Percentiles rank a stretch among this genome's conserved stretches.
These are phyloP conservation scores for Homalodisca vitripennis DNA, from an alignment of 1,140 invertebrate genomes.

Conservation along the genomic window DNA sequence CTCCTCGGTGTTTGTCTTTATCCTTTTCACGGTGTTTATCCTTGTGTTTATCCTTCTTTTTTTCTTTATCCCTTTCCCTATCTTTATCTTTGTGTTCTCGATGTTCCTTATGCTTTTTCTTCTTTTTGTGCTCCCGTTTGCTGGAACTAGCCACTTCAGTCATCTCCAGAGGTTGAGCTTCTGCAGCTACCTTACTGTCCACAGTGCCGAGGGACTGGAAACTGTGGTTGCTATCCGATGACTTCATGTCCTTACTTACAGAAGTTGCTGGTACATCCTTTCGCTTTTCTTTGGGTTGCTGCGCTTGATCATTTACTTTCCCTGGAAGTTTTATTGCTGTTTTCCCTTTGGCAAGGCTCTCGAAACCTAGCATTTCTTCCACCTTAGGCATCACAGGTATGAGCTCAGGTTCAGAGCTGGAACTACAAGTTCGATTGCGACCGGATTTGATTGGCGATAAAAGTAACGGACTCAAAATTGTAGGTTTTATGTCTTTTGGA, in stretches of 20 bases:
- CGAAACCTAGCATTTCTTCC: conserved; percentile 48
- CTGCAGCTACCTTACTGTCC: conserved; percentile 40
- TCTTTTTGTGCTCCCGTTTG: conserved; percentile 64
- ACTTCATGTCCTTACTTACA: conserved; percentile 30
- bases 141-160: conserved; percentile 27
- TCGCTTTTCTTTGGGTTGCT: conserved; percentile 29
- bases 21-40: conserved; percentile 38
- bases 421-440: conserved; percentile 43
- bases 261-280: conserved; percentile 36
- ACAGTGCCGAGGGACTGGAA: conserved; percentile 31
- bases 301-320: conserved; percentile 42
- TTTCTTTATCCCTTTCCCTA: conserved; percentile 44
- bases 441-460: conserved; percentile 19
- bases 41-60: conserved; percentile 44
- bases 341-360: conserved; percentile 46
- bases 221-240: too few relatives aligned
- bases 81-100: conserved; percentile 49
- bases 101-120: conserved; percentile 59
- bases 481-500: conserved; percentile 40
- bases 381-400: conserved; percentile 48
- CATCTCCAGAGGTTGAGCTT: conserved; percentile 32
- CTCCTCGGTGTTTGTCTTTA: conserved; percentile 37
- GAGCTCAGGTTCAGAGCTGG: conserved; percentile 48
- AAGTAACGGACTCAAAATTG: conserved; percentile 35
- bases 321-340: conserved; percentile 42